phyloP scores from a whole-genome alignment of 2,888 invertebrate species.

The Heteromyza rotundicornis region DNA sequence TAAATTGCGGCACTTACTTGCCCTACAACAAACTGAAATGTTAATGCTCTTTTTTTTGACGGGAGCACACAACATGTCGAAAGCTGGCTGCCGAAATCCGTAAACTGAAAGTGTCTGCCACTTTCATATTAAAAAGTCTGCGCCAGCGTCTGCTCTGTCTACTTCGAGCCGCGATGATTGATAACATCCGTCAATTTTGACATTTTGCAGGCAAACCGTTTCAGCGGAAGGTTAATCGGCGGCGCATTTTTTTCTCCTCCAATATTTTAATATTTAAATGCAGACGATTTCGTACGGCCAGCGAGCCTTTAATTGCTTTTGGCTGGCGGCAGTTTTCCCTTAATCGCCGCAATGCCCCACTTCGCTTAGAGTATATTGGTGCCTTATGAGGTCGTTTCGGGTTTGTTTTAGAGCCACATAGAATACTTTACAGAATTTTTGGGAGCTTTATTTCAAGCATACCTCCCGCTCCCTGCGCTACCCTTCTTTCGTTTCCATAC shows the following conservation, averaged over 20 bases:
- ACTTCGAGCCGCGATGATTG: conserved; percentile 37
- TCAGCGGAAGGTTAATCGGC: not conserved
- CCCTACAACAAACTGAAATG: conserved; percentile 12
- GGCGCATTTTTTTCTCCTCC: no score
- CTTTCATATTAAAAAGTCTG: not conserved
- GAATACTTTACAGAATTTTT: not conserved
- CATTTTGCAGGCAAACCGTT: conserved; percentile 30
- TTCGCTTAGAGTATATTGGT: not conserved
- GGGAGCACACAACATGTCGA: not conserved
- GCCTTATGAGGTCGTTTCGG: not conserved
- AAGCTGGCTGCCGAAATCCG: not conserved
- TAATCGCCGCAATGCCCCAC: not conserved
- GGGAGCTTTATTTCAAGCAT: not conserved
- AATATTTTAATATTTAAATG: no score
- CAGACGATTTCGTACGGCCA: not conserved
- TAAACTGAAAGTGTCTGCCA: not conserved
- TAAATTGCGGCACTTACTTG: conserved; percentile 49
- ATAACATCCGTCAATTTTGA: conserved; percentile 54
- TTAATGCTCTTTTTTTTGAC: not conserved
- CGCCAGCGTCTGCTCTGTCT: not conserved
- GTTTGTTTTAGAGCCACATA: not conserved
- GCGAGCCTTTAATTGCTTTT: not conserved
- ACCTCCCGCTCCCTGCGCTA: not conserved
- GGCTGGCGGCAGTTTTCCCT: not conserved
- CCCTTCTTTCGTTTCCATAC: not conserved